These are phyloP conservation scores for Pseudochaenichthys georgianus DNA, from an alignment of 2,797 vertebrate species.

Conservation along the genomic window DNA sequence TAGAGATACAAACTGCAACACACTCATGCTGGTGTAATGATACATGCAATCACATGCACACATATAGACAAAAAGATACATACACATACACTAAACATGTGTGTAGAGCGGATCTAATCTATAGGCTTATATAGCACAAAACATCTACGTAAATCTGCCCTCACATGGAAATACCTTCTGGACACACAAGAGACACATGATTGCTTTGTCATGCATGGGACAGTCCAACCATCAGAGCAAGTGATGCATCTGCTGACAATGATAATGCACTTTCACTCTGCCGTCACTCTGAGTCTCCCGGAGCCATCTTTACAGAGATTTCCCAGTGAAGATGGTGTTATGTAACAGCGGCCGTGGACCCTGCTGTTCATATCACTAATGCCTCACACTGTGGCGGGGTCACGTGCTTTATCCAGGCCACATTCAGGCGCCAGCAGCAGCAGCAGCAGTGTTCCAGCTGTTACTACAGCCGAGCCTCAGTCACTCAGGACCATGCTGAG, in stretches of 20 bases:
- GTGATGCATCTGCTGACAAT: slow-evolving; percentile 57
- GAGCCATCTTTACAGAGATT: slow-evolving; percentile 76
- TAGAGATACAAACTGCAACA: slow-evolving; percentile 9
- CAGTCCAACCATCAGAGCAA: slow-evolving; percentile 42
- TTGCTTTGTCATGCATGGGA: slow-evolving; percentile 60
- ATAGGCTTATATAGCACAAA: slow-evolving; percentile 45
- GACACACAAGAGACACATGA: slow-evolving; percentile 43
- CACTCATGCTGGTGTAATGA: background rate
- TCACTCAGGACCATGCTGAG: slow-evolving; percentile 68
- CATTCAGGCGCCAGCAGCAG: slow-evolving; percentile 76
- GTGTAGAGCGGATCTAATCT: slow-evolving; percentile 27
- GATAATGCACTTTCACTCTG: slow-evolving; percentile 75
- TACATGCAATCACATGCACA: slow-evolving; percentile 9
- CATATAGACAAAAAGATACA: slow-evolving; percentile 1
- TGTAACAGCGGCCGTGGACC: slow-evolving; percentile 71
- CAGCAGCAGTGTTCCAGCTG: slow-evolving; percentile 78
- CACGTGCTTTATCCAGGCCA: slow-evolving; percentile 81
- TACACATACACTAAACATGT: slow-evolving; percentile 34
- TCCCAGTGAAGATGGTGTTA: slow-evolving; percentile 80
- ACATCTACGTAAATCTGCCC: slow-evolving; percentile 50
- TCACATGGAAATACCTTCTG: slow-evolving; percentile 42
- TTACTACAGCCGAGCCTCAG: slow-evolving; percentile 76
- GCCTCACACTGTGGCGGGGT: slow-evolving; percentile 77
- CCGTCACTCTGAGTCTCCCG: slow-evolving; percentile 60
- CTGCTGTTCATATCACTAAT: slow-evolving; percentile 86